phyloP scores from a whole-genome alignment of 2,888 invertebrate species.

The Kuschelorhynchus macadamiae region DNA sequence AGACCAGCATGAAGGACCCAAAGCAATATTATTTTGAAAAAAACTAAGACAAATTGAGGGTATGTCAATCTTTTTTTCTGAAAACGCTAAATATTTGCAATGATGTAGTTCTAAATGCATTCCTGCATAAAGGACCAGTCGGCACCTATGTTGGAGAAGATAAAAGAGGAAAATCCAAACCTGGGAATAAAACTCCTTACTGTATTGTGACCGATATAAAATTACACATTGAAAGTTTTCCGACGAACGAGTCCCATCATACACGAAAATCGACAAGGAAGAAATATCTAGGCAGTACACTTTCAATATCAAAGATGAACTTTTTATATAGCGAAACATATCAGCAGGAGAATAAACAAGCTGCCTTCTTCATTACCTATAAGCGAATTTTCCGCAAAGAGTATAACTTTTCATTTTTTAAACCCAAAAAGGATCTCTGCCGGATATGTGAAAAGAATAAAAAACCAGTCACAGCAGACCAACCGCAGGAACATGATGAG shows the following conservation, averaged over 20 bases:
- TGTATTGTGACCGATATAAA: background rate
- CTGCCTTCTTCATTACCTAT: slow-evolving; percentile 46
- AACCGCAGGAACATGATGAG: slow-evolving; percentile 10
- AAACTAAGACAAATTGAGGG: background rate
- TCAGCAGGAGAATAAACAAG: background rate
- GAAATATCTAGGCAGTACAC: slow-evolving; percentile 10
- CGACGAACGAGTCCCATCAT: background rate
- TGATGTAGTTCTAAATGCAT: background rate
- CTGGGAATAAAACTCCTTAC: background rate
- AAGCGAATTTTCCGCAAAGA: slow-evolving; percentile 50
- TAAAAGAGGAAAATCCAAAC: background rate
- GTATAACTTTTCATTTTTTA: slow-evolving; percentile 45
- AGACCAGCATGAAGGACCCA: background rate
- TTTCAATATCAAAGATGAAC: slow-evolving; percentile 32
- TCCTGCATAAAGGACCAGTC: background rate
- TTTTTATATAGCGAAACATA: slow-evolving; percentile 18
- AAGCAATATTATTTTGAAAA: slow-evolving; percentile 1
- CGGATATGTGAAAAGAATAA: slow-evolving; percentile 44
- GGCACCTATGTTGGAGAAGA: background rate
- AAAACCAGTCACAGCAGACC: slow-evolving; percentile 16
- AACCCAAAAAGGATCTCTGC: slow-evolving; percentile 50
- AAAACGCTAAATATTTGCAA: background rate
- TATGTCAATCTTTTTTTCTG: background rate
- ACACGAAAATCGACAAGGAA: background rate
- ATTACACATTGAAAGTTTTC: background rate